These are phyloP conservation scores for Exocentrus adspersus DNA, from an alignment of 2,888 invertebrate genomes.

Conservation along the genomic window DNA sequence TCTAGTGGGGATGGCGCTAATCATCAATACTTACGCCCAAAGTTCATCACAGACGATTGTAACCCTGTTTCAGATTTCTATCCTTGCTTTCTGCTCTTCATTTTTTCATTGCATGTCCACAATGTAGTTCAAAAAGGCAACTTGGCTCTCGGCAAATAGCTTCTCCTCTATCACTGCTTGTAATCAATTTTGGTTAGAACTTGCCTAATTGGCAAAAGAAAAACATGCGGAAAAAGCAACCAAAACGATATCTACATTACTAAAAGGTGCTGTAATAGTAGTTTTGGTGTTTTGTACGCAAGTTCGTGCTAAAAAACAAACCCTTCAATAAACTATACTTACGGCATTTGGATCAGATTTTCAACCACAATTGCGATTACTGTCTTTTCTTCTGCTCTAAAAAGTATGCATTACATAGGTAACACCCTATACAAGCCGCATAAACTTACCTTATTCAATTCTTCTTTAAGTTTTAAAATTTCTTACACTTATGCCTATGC, in stretches of 20 bases:
- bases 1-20: no score
- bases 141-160: conserved; percentile 75
- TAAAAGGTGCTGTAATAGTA: background rate
- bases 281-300: no score
- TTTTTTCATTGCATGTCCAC: conserved; percentile 96
- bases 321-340: background rate
- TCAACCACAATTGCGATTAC: background rate
- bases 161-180: conserved; percentile 69
- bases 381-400: conserved; percentile 32
- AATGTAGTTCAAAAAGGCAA: conserved; percentile 94
- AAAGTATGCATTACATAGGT: no score
- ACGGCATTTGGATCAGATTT: conserved; percentile 14
- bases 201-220: conserved; percentile 38
- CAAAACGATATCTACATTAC: background rate
- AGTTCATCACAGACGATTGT: conserved; percentile 62
- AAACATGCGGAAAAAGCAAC: conserved; percentile 27
- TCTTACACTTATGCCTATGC: conserved; percentile 43
- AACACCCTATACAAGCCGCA: no score
- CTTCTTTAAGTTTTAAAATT: conserved; percentile 43
- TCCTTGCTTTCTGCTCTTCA: conserved; percentile 80
- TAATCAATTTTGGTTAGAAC: conserved; percentile 50
- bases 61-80: conserved; percentile 79
- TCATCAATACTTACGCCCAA: conserved; percentile 64
- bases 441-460: conserved; percentile 44
- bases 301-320: background rate